Conservation (phyloP, 2,888 invertebrate genomes). For the Crocallis elinguaria region DNA sequence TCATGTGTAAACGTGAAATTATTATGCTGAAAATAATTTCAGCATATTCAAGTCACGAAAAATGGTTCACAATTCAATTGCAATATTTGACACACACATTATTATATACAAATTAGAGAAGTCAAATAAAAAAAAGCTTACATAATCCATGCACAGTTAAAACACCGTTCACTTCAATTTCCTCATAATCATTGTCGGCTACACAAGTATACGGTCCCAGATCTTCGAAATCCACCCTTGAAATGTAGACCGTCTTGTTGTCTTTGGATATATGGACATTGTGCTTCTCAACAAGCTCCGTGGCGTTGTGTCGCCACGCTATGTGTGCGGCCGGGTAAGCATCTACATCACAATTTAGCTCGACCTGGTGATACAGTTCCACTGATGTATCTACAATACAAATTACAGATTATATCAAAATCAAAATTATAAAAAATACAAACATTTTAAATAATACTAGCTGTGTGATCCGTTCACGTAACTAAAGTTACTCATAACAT, state of each 20-base stretch:
- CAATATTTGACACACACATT: no score
- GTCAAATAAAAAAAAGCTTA: slow-evolving; percentile 42
- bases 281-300: slow-evolving; percentile 41
- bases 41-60: no score
- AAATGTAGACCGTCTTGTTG: slow-evolving; percentile 50
- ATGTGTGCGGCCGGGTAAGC: slow-evolving; percentile 50
- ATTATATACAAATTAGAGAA: not conserved
- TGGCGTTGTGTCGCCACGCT: slow-evolving; percentile 67
- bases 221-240: slow-evolving; percentile 58
- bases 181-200: slow-evolving; percentile 78
- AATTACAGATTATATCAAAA: slow-evolving; percentile 22
- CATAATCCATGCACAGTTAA: slow-evolving; percentile 64
- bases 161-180: slow-evolving; percentile 51
- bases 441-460: no score
- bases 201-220: slow-evolving; percentile 81
- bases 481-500: no score
- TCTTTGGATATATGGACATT: slow-evolving; percentile 51
- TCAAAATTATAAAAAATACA: no score
- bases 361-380: slow-evolving; percentile 59
- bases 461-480: no score
- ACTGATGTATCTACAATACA: slow-evolving; percentile 57
- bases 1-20: no score
- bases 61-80: not conserved
- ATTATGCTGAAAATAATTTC: no score
- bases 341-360: slow-evolving; percentile 57